Conservation (phyloP, 2,797 vertebrate genomes). For the Phalloptychus januarius region DNA sequence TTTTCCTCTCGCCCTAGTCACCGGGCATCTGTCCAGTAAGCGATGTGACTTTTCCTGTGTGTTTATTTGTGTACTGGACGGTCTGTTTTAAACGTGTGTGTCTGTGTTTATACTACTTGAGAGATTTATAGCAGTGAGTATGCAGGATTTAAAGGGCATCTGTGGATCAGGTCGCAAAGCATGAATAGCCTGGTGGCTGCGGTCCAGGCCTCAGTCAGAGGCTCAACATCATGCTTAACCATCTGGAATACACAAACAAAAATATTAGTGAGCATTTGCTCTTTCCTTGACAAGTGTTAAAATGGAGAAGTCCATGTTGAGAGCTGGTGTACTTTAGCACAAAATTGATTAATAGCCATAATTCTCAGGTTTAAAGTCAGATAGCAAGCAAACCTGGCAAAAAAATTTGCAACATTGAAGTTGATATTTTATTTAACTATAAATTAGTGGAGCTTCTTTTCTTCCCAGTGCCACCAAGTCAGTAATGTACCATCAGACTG, state of each 20-base stretch:
- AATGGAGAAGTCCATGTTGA: not conserved
- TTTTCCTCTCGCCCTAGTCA: conserved; percentile 69
- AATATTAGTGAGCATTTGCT: conserved; percentile 46
- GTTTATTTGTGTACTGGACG: conserved; percentile 37
- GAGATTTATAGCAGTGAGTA: conserved; percentile 68
- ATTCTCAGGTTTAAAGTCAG: not conserved
- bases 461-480: not conserved
- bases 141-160: conserved; percentile 66
- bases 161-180: conserved; percentile 71
- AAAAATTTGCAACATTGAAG: not conserved
- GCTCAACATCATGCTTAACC: conserved; percentile 56
- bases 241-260: conserved; percentile 51
- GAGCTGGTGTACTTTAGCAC: not conserved
- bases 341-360: not conserved
- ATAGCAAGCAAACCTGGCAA: not conserved
- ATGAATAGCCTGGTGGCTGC: conserved; percentile 66
- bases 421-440: not conserved
- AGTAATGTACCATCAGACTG: not conserved
- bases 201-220: conserved; percentile 60
- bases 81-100: conserved; percentile 32
- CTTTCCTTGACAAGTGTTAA: not conserved
- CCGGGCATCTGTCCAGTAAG: conserved; percentile 50
- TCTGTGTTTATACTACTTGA: conserved; percentile 63
- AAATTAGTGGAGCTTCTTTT: not conserved
- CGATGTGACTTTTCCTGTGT: conserved; percentile 29